These are phyloP conservation scores for Drosophila ezoana DNA, from an alignment of 2,888 invertebrate species.

Conservation along the genomic window DNA sequence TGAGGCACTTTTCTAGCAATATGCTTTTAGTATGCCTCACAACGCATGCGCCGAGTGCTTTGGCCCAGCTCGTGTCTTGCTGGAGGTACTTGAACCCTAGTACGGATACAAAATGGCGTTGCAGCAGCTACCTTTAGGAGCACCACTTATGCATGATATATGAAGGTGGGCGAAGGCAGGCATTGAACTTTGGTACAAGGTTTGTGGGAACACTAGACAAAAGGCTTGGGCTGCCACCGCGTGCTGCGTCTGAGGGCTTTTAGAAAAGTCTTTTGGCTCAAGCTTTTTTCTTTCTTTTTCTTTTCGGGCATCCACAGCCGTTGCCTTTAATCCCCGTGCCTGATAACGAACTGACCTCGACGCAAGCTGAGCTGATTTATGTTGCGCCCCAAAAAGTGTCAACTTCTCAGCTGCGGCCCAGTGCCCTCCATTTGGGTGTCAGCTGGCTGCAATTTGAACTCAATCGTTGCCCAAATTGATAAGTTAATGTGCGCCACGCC, in stretches of 20 bases:
- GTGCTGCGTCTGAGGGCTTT: not conserved
- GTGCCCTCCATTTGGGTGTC: conserved; percentile 71
- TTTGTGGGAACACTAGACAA: conserved; percentile 39
- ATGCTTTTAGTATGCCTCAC: conserved; percentile 35
- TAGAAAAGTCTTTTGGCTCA: not conserved
- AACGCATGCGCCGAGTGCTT: conserved; percentile 70
- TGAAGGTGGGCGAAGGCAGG: conserved; percentile 62
- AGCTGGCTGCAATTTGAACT: conserved; percentile 76
- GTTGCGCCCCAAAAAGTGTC: conserved; percentile 70
- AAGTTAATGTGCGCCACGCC: conserved; percentile 62
- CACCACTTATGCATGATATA: conserved; percentile 53
- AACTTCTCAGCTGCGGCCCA: conserved; percentile 60
- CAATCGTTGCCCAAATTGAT: conserved; percentile 74
- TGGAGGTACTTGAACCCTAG: conserved; percentile 76
- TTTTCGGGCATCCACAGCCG: not conserved
- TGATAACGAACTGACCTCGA: conserved; percentile 43
- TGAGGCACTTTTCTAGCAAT: conserved; percentile 56
- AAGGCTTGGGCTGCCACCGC: conserved; percentile 5
- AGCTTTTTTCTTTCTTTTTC: conserved; percentile 8
- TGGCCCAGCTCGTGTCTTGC: conserved; percentile 33
- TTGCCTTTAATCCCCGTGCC: conserved; percentile 37
- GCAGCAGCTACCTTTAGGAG: conserved; percentile 47
- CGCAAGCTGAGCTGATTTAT: conserved; percentile 70
- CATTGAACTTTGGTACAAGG: conserved; percentile 49
- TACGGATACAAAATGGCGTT: conserved; percentile 67